These are phyloP conservation scores for Tachycineta bicolor DNA, from an alignment of 2,113 vertebrate genomes.

Conservation along the genomic window DNA sequence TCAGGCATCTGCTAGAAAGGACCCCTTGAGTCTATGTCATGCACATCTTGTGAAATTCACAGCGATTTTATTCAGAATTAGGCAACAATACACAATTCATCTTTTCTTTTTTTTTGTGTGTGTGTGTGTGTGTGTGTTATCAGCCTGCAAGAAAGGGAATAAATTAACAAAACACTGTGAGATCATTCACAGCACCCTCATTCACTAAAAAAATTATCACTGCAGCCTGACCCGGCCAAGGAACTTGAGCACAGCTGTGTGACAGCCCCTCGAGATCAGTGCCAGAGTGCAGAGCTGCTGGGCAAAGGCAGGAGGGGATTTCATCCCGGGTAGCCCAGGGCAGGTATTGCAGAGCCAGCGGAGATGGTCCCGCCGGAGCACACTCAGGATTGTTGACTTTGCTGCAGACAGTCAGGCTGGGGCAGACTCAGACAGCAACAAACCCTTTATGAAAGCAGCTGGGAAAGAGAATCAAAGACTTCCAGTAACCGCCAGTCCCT, in stretches of 20 bases:
- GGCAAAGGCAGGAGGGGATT: background rate
- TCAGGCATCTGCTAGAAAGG: background rate
- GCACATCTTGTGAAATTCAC: background rate
- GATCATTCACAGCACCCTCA: background rate
- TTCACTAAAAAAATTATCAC: background rate
- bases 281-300: background rate
- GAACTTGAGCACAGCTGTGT: background rate
- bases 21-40: background rate
- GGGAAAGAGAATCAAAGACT: conserved; percentile 34
- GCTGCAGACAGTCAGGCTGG: conserved; percentile 46
- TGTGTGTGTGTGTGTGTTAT: background rate
- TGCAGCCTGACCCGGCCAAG: background rate
- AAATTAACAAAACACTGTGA: background rate
- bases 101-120: background rate
- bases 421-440: conserved; percentile 39
- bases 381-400: conserved; percentile 14
- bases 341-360: background rate
- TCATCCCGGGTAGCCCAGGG: background rate
- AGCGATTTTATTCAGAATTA: background rate
- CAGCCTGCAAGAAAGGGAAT: background rate
- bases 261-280: background rate
- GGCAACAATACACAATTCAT: background rate
- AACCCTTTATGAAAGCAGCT: conserved; percentile 47
- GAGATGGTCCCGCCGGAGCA: fast-evolving
- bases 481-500: background rate